A percentile compares a stretch with the other conserved stretches of the same genome.
These are phyloP conservation scores for Acrocephalus scirpaceus DNA, from an alignment of 2,797 vertebrate species.

Conservation along the genomic window DNA sequence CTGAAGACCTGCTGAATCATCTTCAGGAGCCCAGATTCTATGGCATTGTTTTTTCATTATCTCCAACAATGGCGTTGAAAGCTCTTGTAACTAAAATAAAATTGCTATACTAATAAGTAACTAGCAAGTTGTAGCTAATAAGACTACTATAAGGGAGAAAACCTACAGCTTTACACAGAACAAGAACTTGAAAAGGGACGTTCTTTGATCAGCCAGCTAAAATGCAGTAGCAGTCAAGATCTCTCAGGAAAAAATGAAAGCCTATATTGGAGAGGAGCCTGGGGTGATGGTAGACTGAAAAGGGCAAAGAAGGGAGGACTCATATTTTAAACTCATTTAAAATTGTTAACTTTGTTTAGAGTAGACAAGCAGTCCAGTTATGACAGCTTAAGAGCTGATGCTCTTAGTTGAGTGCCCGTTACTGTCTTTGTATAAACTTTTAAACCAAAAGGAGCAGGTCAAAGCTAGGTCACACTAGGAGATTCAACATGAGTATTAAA, in stretches of 20 bases:
- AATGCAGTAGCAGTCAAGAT: not conserved
- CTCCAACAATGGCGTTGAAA: not conserved
- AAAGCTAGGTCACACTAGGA: not conserved
- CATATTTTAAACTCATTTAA: not conserved
- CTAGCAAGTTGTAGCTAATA: no score
- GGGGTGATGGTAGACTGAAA: not conserved
- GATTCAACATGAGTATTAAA: not conserved
- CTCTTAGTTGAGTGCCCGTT: not conserved
- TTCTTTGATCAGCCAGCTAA: not conserved
- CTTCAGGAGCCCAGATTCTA: not conserved
- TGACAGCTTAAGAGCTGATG: not conserved
- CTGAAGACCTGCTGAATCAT: not conserved
- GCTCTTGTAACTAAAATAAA: not conserved
- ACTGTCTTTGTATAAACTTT: not conserved
- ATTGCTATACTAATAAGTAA: not conserved
- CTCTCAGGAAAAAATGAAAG: not conserved
- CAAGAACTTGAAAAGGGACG: not conserved
- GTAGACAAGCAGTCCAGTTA: not conserved
- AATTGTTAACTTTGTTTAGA: not conserved
- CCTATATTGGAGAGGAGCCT: rapidly evolving
- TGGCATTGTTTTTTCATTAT: not conserved
- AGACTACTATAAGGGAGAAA: not conserved
- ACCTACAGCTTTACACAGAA: not conserved
- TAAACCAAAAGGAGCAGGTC: not conserved
- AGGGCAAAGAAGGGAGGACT: not conserved